Base-by-base conservation (phyloP, 53 echinoderm and acorn worm species). In the Mesocentrotus franciscanus region DNA sequence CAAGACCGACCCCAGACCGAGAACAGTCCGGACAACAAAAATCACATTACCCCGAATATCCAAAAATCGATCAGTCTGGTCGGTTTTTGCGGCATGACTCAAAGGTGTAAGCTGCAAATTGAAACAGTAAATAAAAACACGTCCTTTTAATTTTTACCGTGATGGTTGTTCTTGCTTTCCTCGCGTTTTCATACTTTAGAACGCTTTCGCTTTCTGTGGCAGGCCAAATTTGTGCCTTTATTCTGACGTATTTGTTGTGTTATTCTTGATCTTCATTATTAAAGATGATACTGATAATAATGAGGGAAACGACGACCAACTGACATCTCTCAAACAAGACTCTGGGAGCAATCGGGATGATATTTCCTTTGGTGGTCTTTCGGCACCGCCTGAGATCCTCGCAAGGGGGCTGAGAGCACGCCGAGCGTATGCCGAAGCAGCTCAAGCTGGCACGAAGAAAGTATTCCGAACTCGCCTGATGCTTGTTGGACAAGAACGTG, bases 401-500 rank as follows among this genome's bases (percentile, higher is more conserved):
- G 95, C 89, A 58, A 85, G 95, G 85, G 95, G 95, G 0, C 20
- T 71, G 36, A 90, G 92, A 35, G 95, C 95, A 29, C 49, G 61
- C 42, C 85, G 78, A 68, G 95, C 95, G 27, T 95, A 92, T 95
- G 59, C 85, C 85, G 85, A 87, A 87, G 95, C 95, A 10, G 85
- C 92, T 26, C 92, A 71, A 64, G 85, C 62, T 68, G 95, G 95
- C 55, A 92, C 95, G 57, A 95, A 95, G 74, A 92, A 92, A 72
- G 92, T 95, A 12, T 93, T 89, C 87, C 93, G 95, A 49, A 95
- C 95, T 20, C 71, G 95, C 14, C 89, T 95, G 16, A 95, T 95
- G 95, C 76, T 95, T 49, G 95, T 95, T 26, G 95, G 95, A 26
- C 95, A 95, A 24, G 95, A 95, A 20, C 90, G 95, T 14, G 95